Base-by-base conservation (phyloP, 1,140 invertebrate genomes). In the Rhynchophorus ferrugineus region DNA sequence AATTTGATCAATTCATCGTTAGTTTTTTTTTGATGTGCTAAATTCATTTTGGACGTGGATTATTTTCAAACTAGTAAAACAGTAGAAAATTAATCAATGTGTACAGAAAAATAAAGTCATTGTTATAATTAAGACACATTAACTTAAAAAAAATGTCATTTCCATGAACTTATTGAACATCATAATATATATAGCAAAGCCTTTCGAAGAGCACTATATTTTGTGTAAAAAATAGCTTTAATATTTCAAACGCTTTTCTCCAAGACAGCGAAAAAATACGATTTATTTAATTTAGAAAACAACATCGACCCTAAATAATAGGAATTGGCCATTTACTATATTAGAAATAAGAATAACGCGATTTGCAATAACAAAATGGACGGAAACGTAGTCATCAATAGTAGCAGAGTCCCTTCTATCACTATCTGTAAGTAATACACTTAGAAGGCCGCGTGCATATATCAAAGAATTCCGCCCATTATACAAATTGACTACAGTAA, bases 401-500 rank as follows among this genome's bases (percentile, higher is more conserved):
- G 59, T 61, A 50, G 49, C 48, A 49, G 39, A 49, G 53, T 55
- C 46, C 41, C 58, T 65, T 61, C 62, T 63, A 63, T 64, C 61
- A 59, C 60, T 64, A 61, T 63, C 64, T 60, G 49, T 58, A 58
- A 58, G 60, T 67, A 67, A 67, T 67, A 65, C 63, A 64, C 65
- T 67, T 67, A 65, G 58, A 60, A 55, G 49, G 58, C 53, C 54
- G n/a, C 59, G 41, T 65, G 62, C 59, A 69, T 69, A 67, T 68
- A 69, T 69, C 67, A 69, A 67, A 68, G 62, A 68, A 55, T 55
- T 68, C 64, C 63, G 58, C 60, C 67, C 66, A 69, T 69, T 69
- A 69, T 69, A 64, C 66, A 69, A 69, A 69, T 69, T 69, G 66
- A 67, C 63, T 65, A 61, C 60, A 51, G 64, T 64, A 68, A 69